These are phyloP conservation scores for Matsumyia berberina DNA, from an alignment of 2,888 invertebrate genomes.

Conservation along the genomic window DNA sequence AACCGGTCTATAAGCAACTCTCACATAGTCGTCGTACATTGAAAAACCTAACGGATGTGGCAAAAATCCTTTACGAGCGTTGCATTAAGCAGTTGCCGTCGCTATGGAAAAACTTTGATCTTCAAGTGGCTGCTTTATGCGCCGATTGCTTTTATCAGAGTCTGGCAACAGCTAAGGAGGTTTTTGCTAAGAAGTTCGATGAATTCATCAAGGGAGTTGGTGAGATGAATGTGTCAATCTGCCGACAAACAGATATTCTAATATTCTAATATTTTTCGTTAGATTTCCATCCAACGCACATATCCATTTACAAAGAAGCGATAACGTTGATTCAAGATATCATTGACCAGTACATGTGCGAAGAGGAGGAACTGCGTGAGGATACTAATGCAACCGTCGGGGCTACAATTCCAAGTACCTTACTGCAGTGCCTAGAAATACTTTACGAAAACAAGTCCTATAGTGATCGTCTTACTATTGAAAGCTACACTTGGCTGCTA, in stretches of 20 bases:
- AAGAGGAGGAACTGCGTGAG: slow-evolving; percentile 75
- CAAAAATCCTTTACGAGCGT: slow-evolving; percentile 83
- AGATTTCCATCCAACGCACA: slow-evolving; percentile 78
- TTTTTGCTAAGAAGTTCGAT: slow-evolving; percentile 81
- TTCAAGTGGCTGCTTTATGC: slow-evolving; percentile 84
- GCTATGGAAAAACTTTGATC: slow-evolving; percentile 85
- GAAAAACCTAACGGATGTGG: slow-evolving; percentile 80
- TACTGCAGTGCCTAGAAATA: slow-evolving; percentile 82
- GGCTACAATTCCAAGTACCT: slow-evolving; percentile 78
- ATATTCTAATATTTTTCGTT: neutral
- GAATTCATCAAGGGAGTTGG: slow-evolving; percentile 81
- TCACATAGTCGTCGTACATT: slow-evolving; percentile 81
- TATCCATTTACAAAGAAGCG: slow-evolving; percentile 78
- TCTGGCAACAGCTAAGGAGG: slow-evolving; percentile 80
- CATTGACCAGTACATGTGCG: slow-evolving; percentile 80
- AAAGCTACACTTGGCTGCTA: slow-evolving; percentile 82
- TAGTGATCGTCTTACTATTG: slow-evolving; percentile 80
- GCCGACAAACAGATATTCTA: too few species aligned
- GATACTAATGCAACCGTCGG: slow-evolving; percentile 77
- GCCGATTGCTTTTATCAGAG: slow-evolving; percentile 86
- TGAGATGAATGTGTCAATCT: slow-evolving; percentile 45
- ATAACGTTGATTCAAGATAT: slow-evolving; percentile 80
- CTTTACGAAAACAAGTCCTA: slow-evolving; percentile 81
- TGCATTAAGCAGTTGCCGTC: slow-evolving; percentile 85
- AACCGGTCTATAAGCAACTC: slow-evolving; percentile 82